phyloP scores from a whole-genome alignment of 2,113 vertebrate genomes.

The Platysternon megacephalum region DNA sequence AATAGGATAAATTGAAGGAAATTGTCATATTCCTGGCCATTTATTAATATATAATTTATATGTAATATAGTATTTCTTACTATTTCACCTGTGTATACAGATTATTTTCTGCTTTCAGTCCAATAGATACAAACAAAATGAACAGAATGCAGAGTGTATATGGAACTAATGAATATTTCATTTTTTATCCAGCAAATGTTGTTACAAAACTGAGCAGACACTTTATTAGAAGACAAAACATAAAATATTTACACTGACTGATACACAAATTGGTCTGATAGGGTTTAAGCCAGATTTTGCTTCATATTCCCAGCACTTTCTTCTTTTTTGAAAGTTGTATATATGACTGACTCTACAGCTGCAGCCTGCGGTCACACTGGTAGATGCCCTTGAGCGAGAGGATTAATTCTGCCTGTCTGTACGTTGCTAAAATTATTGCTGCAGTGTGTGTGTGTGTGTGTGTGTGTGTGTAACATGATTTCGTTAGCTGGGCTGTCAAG shows the following conservation, averaged over 20 bases:
- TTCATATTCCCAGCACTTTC: slow-evolving; percentile 18
- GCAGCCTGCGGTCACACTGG: neutral
- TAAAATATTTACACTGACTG: neutral
- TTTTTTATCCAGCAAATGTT: neutral
- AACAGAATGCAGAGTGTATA: neutral
- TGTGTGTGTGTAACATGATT: neutral
- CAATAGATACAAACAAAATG: neutral
- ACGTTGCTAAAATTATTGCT: neutral
- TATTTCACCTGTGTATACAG: neutral
- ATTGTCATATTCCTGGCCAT: neutral
- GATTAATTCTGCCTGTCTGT: neutral
- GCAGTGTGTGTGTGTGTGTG: neutral
- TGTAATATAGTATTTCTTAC: neutral
- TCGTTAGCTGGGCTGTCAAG: neutral
- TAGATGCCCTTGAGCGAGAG: neutral
- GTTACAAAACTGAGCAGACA: too few species aligned
- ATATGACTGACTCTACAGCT: slow-evolving; percentile 28
- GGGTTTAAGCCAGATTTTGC: neutral
- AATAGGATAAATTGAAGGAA: neutral
- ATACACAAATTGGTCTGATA: neutral
- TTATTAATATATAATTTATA: neutral
- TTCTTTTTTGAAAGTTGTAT: slow-evolving; percentile 40
- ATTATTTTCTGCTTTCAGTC: neutral
- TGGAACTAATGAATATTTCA: neutral
- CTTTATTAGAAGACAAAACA: neutral